Evolutionary conservation across 1,140 invertebrate genomes (phyloP), one percentile per base, ranked within the genome.

Genomic region (Pantala flavescens): DNA sequence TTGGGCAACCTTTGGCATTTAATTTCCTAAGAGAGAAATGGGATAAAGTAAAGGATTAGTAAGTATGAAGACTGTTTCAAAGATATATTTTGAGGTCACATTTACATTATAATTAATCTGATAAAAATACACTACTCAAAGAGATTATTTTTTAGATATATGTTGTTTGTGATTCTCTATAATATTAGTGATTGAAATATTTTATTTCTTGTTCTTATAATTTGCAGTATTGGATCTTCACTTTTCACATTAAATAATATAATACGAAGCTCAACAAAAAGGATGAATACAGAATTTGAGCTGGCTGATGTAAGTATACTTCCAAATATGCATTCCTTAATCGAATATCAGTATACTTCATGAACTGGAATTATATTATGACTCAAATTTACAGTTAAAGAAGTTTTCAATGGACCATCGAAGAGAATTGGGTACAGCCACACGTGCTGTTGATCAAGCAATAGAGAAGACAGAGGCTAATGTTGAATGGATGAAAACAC

Each of bases 381-480:
- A 23, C 21, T 75, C 75, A 73, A 78, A 75, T 77, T 71, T 73
- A 76, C 80, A 91, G 90, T 79, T 91, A 72, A 85, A 88, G 77
- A 84, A 87, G 28, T 93, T 92, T 77, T 84, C 88, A 0, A 82
- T 82, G 0, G 85, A 87, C 49, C 85, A 87, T 24, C 82, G 83
- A 70, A 84, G 84, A 24, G 87, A 90, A 43, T 83, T 93, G 7
- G 89, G 89, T 9, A 84, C 85, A 3, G 87, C 86, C 0, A 82
- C 84, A 0, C 82, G 93, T 73, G 88, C 90, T 0, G 87, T 93
- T 0, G 86, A 90, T 75, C 93, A 95, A 82, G 87, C 90, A 0
- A 83, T 94, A 1, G 93, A 96, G 79, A 87, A 91, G 70, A 89
- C 89, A 0, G 86, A 90, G 78, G 88, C 90, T 3, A 95, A 95